Evolutionary conservation across 1,140 invertebrate species (phyloP).

Genomic region (Neuroterus valhalla): DNA sequence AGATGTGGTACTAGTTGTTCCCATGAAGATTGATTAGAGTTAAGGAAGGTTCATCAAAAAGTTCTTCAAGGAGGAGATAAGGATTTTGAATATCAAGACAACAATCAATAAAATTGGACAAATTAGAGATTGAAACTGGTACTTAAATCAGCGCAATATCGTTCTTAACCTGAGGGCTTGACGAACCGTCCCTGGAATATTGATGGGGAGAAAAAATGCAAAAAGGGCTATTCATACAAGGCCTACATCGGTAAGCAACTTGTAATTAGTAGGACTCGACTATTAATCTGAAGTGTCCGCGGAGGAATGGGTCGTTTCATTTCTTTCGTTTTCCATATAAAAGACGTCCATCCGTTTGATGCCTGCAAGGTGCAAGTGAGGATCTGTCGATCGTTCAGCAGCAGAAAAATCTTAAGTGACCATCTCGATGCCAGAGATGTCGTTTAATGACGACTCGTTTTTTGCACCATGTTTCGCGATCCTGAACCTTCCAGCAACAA

Average conservation of each 20-base stretch:
- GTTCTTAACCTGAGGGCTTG: conserved; percentile 7
- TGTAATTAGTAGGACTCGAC: conserved; percentile 69
- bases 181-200: background rate
- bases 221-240: conserved; percentile 41
- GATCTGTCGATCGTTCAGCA: no score
- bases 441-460: conserved; percentile 23
- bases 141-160: conserved; percentile 11
- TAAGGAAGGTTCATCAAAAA: no score
- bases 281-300: conserved; percentile 61
- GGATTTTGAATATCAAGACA: no score
- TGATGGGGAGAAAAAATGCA: conserved; percentile 34
- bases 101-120: no score
- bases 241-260: conserved; percentile 51
- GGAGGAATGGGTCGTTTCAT: conserved; percentile 50
- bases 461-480: conserved; percentile 15
- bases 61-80: no score
- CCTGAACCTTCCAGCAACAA: conserved; percentile 18
- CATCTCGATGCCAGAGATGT: conserved; percentile 26
- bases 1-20: no score
- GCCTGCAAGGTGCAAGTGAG: conserved; percentile 21
- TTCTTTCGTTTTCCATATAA: conserved; percentile 63
- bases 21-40: no score
- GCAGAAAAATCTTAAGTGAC: conserved; percentile 29
- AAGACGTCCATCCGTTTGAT: conserved; percentile 51
- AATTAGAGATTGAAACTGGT: background rate